Conservation (phyloP, 2,797 vertebrate species). For the Spinus olivaceus region DNA sequence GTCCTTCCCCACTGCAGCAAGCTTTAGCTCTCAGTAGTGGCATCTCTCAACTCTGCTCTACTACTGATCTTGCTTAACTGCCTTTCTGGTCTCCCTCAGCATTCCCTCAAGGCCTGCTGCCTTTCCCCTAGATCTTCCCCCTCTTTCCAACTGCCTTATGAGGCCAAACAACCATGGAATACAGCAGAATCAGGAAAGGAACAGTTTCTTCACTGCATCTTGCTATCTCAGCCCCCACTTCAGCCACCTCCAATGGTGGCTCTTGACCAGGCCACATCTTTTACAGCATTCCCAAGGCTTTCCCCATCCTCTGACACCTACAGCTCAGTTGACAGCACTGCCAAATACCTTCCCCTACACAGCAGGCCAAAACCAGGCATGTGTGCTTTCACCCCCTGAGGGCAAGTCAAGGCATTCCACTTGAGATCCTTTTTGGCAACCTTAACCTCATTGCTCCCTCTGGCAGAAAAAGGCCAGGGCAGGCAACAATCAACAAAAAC, state of each 20-base stretch:
- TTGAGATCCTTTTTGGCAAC: neutral
- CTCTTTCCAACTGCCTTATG: neutral
- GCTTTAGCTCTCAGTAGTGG: neutral
- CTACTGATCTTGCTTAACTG: neutral
- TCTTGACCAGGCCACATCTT: neutral
- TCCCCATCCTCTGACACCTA: neutral
- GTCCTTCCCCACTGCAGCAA: neutral
- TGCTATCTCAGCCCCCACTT: neutral
- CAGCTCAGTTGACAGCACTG: neutral
- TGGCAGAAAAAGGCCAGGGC: neutral
- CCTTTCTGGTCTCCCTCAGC: neutral
- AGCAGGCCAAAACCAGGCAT: neutral
- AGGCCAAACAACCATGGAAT: neutral
- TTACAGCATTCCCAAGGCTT: neutral
- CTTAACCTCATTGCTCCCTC: neutral
- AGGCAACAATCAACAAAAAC: neutral
- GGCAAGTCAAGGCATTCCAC: neutral
- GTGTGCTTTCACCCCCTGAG: neutral
- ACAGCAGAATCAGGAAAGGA: neutral
- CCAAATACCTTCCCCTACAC: neutral
- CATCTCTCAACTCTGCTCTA: neutral
- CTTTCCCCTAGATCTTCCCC: neutral
- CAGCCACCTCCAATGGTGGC: neutral
- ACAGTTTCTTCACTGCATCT: accelerated
- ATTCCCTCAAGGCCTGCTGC: neutral